Evolutionary conservation across 2,797 vertebrate genomes (phyloP), one percentile per base, ranked within the genome.

Genomic region (Cephalopachus bancanus): DNA sequence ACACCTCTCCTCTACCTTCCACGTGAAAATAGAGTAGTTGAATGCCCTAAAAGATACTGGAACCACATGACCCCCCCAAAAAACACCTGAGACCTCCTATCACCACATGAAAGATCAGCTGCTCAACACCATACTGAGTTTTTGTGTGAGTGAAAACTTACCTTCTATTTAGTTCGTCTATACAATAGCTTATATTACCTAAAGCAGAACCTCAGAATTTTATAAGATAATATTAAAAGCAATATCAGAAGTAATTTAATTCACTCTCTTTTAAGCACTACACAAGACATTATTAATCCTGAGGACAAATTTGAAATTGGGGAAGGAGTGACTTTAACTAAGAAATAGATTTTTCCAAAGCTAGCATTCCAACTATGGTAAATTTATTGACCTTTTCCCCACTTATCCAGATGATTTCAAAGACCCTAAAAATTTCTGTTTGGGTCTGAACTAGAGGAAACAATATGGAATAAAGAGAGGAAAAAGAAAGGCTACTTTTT

Each of bases 391-490:
- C 12, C 26, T 87, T 86, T 89, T 64, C 60, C 90, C 12, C 24
- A 90, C 17, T 94, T 84, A 71, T 44, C 24, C n/a, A 62, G 10
- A 7, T 74, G 19, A 71, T 91, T 95, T 65, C 49, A 75, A 51
- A 89, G 15, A 37, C 12, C 1, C 51, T 37, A 22, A 67, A 67
- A 91, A 85, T 89, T 87, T 92, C 62, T 26, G 57, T 3, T 83
- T 96, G 33, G 8, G 37, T 76, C 64, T 83, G 19, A 95, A 85
- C 22, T 91, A 79, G 62, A 80, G 33, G 55, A 94, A 88, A 19
- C 83, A 80, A 90, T 71, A 79, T 44, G 20, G 2, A 67, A 59
- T 17, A 76, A 80, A 96, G 33, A 57, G 11, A 79, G 3, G 5
- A 2, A 62, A 30, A 89, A 49, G 55, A 87, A 81, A 44, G 3